Evolutionary conservation across 1,140 invertebrate genomes (phyloP).

Genomic region (Pseudomyrmex pallidus): DNA sequence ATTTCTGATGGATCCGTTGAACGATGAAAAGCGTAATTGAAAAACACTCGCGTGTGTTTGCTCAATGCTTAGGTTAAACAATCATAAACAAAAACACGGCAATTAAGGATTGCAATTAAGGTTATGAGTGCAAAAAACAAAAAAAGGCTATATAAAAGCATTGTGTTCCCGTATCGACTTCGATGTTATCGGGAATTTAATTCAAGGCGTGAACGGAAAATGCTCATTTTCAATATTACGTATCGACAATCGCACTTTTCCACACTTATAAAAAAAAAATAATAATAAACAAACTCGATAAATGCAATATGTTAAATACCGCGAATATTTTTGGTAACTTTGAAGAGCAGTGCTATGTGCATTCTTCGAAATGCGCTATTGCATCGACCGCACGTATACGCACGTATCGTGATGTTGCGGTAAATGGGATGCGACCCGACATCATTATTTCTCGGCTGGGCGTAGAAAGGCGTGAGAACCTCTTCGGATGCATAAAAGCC

Average conservation of each 20-base stretch:
- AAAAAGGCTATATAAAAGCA: background rate
- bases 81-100: constrained; percentile 13
- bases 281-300: background rate
- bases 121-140: background rate
- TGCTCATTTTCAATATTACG: too few species aligned
- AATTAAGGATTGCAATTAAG: background rate
- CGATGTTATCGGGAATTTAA: constrained; percentile 1
- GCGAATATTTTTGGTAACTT: background rate
- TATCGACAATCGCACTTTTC: too few species aligned
- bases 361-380: background rate
- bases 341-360: background rate
- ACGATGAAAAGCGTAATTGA: constrained; percentile 20
- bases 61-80: constrained; percentile 4
- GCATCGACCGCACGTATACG: constrained; percentile 3
- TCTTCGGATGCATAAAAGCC: constrained; percentile 39
- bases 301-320: background rate
- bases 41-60: background rate
- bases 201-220: background rate
- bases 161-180: background rate
- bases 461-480: constrained; percentile 43
- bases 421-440: constrained; percentile 22
- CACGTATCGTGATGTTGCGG: background rate
- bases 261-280: background rate
- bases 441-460: constrained; percentile 51
- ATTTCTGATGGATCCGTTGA: constrained; percentile 1